Conservation (phyloP, 1,140 invertebrate genomes). For the honey bee (Apis mellifera) region Amel_HAv3.1 CM009943.2:9745501-9746000, state of each 20-base stretch:
- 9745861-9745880: slow-evolving; percentile 22
- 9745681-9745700: no score
- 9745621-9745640: no score
- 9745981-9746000: slow-evolving; percentile 70
- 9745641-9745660: no score
- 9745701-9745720: no score
- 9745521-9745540: no score
- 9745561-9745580: no score
- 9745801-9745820: slow-evolving; percentile 62
- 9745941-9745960: slow-evolving; percentile 15
- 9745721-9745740: not conserved
- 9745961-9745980: no score
- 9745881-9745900: no score
- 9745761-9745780: not conserved
- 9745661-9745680: no score
- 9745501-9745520: not conserved
- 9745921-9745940: slow-evolving; percentile 65
- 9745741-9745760: not conserved
- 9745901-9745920: slow-evolving; percentile 41
- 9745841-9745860: slow-evolving; percentile 58
- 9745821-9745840: slow-evolving; percentile 54
- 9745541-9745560: no score
- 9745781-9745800: slow-evolving; percentile 38
- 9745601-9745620: no score
- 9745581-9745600: no score